These are phyloP conservation scores for Strigamia crassipes DNA, from an alignment of 2,888 invertebrate genomes.

Conservation along the genomic window DNA sequence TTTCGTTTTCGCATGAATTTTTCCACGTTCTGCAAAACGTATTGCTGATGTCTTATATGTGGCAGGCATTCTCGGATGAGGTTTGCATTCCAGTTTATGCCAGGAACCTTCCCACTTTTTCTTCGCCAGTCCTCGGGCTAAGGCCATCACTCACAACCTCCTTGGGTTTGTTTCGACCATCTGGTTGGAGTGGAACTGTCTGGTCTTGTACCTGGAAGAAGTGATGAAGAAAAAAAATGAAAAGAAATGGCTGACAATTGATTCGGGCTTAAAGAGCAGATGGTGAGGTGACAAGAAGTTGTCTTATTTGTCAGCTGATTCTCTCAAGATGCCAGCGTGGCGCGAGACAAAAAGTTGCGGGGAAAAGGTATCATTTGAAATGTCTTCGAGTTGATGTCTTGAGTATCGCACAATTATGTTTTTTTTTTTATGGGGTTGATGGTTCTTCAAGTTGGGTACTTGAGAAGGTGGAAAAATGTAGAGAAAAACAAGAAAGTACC, in stretches of 20 bases:
- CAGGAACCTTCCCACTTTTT: conserved; percentile 35
- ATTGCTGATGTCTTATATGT: neutral
- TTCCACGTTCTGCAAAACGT: conserved; percentile 6
- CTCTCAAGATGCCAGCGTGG: neutral
- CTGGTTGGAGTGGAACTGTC: conserved; percentile 40
- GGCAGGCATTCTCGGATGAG: neutral
- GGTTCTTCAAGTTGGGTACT: neutral
- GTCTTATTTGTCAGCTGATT: conserved; percentile 23
- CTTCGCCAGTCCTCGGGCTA: conserved; percentile 25
- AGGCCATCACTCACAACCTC: conserved; percentile 40
- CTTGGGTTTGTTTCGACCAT: conserved; percentile 37
- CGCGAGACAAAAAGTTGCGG: neutral
- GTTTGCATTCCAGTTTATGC: conserved; percentile 40
- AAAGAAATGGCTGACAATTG: conserved; percentile 37
- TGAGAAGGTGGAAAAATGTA: conserved; percentile 20
- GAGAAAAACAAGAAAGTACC: conserved; percentile 40
- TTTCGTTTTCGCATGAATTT: neutral
- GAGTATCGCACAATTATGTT: conserved; percentile 13
- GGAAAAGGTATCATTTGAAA: conserved; percentile 34
- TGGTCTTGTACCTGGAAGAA: conserved; percentile 39
- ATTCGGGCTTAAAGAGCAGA: conserved; percentile 33
- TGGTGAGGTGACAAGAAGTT: conserved; percentile 34
- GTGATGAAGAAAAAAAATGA: conserved; percentile 10
- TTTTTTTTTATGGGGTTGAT: neutral
- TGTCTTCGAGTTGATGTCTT: conserved; percentile 34